Conservation (phyloP, 2,888 invertebrate species). For the Podabrus alpinus region DNA sequence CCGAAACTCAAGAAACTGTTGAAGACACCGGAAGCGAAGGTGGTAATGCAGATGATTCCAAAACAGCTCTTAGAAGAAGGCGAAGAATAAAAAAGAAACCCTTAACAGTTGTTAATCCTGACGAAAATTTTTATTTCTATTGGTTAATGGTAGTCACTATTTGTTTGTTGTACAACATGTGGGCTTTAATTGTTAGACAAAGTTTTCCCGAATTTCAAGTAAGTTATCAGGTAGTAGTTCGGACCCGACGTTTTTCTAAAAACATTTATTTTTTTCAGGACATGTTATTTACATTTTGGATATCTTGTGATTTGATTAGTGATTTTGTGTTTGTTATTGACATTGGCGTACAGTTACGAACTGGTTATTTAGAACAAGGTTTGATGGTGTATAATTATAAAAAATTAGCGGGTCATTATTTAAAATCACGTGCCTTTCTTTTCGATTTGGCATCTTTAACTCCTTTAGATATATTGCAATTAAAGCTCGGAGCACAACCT, state of each 20-base stretch:
- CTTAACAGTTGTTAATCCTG: constrained; percentile 87
- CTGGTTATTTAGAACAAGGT: constrained; percentile 93
- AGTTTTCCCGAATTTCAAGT: constrained; percentile 89
- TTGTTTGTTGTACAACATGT: constrained; percentile 92
- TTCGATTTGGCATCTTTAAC: constrained; percentile 81
- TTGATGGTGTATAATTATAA: constrained; percentile 91
- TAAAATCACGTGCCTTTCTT: constrained; percentile 81
- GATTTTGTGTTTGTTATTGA: constrained; percentile 88
- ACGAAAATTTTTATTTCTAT: constrained; percentile 94
- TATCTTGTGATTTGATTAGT: constrained; percentile 80
- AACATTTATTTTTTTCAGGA: constrained; percentile 36
- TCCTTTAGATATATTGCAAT: constrained; percentile 86
- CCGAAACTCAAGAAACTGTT: constrained; percentile 82
- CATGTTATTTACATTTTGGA: constrained; percentile 76
- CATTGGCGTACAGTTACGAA: constrained; percentile 88
- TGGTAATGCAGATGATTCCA: constrained; percentile 56
- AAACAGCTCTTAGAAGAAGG: constrained; percentile 59
- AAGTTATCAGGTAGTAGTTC: constrained; percentile 12
- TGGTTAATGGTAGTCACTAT: constrained; percentile 89
- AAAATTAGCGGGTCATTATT: constrained; percentile 88
- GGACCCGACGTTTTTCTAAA: too few relatives aligned
- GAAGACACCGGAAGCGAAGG: constrained; percentile 65
- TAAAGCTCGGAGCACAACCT: constrained; percentile 79
- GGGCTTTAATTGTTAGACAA: constrained; percentile 93
- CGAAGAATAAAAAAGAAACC: constrained; percentile 71